Evolutionary conservation across 1,140 invertebrate genomes (phyloP), one percentile per base, ranked within the genome.

Genomic region (Lepidurus couesii): DNA sequence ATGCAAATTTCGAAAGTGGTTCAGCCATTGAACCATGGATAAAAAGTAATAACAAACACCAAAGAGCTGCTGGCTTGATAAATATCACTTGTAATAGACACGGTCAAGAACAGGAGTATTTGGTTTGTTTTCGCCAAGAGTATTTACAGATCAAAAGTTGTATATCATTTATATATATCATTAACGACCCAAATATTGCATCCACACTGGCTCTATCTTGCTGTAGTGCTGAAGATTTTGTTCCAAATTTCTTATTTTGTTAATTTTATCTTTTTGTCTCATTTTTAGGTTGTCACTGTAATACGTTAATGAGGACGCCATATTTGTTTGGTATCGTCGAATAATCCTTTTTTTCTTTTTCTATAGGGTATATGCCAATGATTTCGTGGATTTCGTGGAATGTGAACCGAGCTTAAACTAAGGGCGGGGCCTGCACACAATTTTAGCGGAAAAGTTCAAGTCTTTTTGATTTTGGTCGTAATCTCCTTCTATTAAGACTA

Each of bases 51-150:
- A 65, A 65, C 8, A 16, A 65, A 65, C 16, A n/a, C 21, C n/a
- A 65, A 65, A 16, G 13, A 13, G 16, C 21, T 65, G 8, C 21
- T 65, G 21, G 13, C 21, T 65, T 65, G 53, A 65, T 65, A 65
- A 65, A 65, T 65, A 65, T 65, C 53, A 65, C 53, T 65, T 65
- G 53, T 65, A 65, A 65, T 65, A 13, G 53, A 65, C 53, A 65
- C 53, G 53, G 8, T 65, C 53, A 65, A 65, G 53, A 13, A 65
- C 53, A 65, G 53, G 53, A 65, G 53, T 65, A 65, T 65, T 65
- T 65, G 53, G 53, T 13, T 9, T 65, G 53, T 13, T 65, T 13
- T 34, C 34, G 34, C 34, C 16, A 65, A 65, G 53, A 65, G 53
- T 65, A 65, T 65, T 13, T 65, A 65, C 53, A 65, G 13, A 21